Conservation (phyloP, 2,797 vertebrate genomes). For the Aulostomus chinensis region DNA sequence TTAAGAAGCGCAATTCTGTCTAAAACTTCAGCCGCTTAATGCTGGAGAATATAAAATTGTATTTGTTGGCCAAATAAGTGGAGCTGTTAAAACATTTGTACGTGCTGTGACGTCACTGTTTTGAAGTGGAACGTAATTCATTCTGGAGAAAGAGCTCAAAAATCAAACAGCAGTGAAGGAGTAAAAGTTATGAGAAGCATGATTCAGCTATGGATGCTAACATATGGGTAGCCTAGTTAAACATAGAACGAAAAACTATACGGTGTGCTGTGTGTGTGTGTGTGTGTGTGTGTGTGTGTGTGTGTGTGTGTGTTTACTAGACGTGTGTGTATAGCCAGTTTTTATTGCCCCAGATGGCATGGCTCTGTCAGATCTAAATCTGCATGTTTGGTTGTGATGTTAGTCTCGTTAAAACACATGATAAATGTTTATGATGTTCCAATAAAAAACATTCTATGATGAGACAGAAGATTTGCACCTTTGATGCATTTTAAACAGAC, state of each 20-base stretch:
- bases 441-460: constrained; percentile 24
- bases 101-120: constrained; percentile 12
- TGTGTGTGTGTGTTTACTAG: constrained; percentile 5
- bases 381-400: constrained; percentile 20
- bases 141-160: constrained; percentile 34
- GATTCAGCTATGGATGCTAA: constrained; percentile 44
- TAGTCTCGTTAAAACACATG: constrained; percentile 21
- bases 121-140: constrained; percentile 29
- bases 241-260: constrained; percentile 33
- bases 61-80: constrained; percentile 3
- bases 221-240: constrained; percentile 54
- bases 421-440: constrained; percentile 13
- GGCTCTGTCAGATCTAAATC: constrained; percentile 15
- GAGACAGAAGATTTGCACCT: too few species aligned
- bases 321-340: too few species aligned
- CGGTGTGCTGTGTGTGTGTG: constrained; percentile 11
- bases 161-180: constrained; percentile 16
- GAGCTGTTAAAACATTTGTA: constrained; percentile 1
- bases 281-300: constrained; percentile 15
- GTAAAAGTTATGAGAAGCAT: constrained; percentile 52
- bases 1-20: background rate
- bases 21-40: background rate
- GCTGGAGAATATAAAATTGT: background rate
- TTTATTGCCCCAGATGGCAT: constrained; percentile 30
- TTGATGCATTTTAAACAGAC: too few species aligned